Evolutionary conservation across 1,140 invertebrate genomes (phyloP), one percentile per base, ranked within the genome.

Genomic region (Bathynomus jamesi): DNA sequence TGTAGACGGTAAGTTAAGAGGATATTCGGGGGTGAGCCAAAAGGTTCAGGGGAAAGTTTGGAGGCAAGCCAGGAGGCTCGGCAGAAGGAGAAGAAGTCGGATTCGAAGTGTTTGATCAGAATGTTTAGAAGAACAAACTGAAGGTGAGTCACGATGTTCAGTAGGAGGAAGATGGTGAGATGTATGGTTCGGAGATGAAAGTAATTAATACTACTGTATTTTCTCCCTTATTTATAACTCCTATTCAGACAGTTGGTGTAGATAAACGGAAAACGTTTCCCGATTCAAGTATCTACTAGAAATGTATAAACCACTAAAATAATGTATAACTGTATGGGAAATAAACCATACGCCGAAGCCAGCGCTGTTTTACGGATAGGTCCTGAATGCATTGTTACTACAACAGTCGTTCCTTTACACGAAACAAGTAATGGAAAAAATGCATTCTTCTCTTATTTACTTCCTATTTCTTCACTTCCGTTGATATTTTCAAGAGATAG

Each of bases 151-250:
- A 61, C 69, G 30, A 31, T 0, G 90, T 91, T 76, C 91, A 93
- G 80, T 89, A 92, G 77, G 91, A 93, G 78, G 85, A 83, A 53
- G 88, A 83, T 13, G n/a, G n/a, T n/a, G 60, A n/a, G 7, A 5
- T 61, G 60, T n/a, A 61, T n/a, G 5, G 21, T 24, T 24, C 21
- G 21, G n/a, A 13, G 5, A n/a, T 25, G 60, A n/a, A 5, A n/a
- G 40, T 25, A 25, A 5, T 61, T 25, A 25, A 61, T 24, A n/a
- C n/a, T 13, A n/a, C 60, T 25, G 60, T n/a, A 61, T 61, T 25
- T 1, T 25, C 60, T 24, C 60, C 60, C 27, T n/a, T n/a, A 10
- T 11, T 25, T 61, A 0, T 10, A 25, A 10, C 21, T 61, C 60
- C 0, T 61, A 4, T 61, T 7, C 1, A 0, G 7, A n/a, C n/a